phyloP scores from a whole-genome alignment of 2,113 vertebrate genomes.

The Eleginops maclovinus region DNA sequence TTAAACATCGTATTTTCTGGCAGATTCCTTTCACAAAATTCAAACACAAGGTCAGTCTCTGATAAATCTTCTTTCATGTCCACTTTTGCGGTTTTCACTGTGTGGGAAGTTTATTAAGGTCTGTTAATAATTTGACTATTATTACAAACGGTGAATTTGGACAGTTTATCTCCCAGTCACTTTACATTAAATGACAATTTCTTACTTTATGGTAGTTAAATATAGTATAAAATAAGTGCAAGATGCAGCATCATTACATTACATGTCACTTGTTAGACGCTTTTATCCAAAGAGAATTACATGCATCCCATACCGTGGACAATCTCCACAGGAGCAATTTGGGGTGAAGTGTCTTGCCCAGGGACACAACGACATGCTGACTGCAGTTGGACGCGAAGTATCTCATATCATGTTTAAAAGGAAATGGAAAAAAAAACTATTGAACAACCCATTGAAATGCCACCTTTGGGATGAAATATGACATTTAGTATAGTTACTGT shows the following conservation, averaged over 20 bases:
- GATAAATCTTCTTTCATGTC: background rate
- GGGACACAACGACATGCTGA: no score
- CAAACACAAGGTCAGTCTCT: conserved; percentile 48
- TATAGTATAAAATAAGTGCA: no score
- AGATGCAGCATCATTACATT: background rate
- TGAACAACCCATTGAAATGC: background rate
- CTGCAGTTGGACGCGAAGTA: no score
- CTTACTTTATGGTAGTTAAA: no score
- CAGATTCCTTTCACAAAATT: conserved; percentile 22
- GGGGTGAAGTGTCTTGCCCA: background rate
- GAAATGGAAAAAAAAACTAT: no score
- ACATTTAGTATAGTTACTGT: background rate
- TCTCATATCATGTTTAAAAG: background rate
- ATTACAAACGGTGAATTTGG: no score
- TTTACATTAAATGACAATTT: no score
- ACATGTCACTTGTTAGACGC: no score
- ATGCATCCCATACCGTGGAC: no score
- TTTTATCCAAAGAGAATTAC: background rate
- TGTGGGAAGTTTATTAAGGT: background rate
- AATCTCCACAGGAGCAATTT: no score
- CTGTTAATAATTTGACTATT: background rate
- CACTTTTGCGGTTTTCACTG: background rate
- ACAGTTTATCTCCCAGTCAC: no score
- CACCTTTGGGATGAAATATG: background rate
- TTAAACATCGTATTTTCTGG: background rate